Evolutionary conservation across 2,888 invertebrate genomes (phyloP), one percentile per base, ranked within the genome.

Genomic region (Margaritifera margaritifera): DNA sequence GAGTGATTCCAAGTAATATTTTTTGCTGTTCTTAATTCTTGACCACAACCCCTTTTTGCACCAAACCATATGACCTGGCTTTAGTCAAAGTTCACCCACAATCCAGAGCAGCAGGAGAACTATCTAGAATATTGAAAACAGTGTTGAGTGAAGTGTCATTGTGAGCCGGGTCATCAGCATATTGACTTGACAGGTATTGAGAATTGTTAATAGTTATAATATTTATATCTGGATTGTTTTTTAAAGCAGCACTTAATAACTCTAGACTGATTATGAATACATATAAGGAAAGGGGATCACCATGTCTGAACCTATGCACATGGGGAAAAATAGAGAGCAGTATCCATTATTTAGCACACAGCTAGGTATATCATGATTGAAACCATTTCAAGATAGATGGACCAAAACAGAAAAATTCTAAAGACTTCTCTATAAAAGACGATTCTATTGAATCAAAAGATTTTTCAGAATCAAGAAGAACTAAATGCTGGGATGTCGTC

Each of bases 251-350:
- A 62, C 54, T 8, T 19, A 62, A 20, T 20, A 62, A 54, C 62
- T 67, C 62, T 4, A 57, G 56, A 67, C 20, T n/a, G n/a, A 67
- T 57, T n/a, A 62, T 56, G 56, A 67, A 67, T 24, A 62, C 3
- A n/a, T 62, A 67, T 22, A 62, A 62, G 6, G 67, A 67, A 22
- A 67, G 51, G n/a, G 58, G 67, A 42, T 67, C 62, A 0, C 67
- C 62, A 24, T 62, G 19, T 62, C 58, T 6, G 31, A 31, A 6
- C 6, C 8, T 8, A 31, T 1, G 8, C 22, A 25, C 8, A 57
- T 1, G 24, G 24, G 31, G 42, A 67, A 58, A 62, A 31, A 42
- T 55, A 52, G 52, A 24, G 62, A 67, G 50, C 56, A 20, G 27
- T 62, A 42, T 24, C 57, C 62, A 51, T 58, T 62, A n/a, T 67